Evolutionary conservation across 2,113 vertebrate species (phyloP), one percentile per base, ranked within the genome.

Genomic region (Neogale vison): DNA sequence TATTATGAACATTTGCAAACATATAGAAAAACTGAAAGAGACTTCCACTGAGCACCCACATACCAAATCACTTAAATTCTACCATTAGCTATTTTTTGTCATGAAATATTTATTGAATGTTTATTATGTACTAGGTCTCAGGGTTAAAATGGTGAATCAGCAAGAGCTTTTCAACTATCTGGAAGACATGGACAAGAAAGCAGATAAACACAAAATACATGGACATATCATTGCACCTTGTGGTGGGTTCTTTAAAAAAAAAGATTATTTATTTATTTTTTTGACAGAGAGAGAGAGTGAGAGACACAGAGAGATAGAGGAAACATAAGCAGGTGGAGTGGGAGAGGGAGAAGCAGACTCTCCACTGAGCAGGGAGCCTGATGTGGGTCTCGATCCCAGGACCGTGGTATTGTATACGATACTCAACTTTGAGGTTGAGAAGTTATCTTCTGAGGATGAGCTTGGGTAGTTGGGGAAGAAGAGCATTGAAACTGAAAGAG

Each of bases 1-100:
- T 52, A 91, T 88, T 47, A 50, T 80, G 26, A 80, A n/a, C n/a
- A 65, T 29, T 91, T 95, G 7, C 6, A 83, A 71, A 17, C 12
- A 23, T 17, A 36, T 5, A 74, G 13, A 77, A 84, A 71, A 65
- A 59, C 10, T 90, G 71, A 87, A 81, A 87, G 72, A n/a, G n/a
- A 80, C 4, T 92, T 55, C 26, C 15, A 45, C 15, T 42, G 20
- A 80, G 26, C n/a, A 72, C 21, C 0, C 12, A 18, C 69, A 42
- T 71, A 57, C 9, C 23, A 24, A 65, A 57, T 26, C 31, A 59
- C 23, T 57, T 91, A 63, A 61, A 57, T 94, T 55, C 15, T 69
- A n/a, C 7, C 20, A 81, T 39, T 91, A 81, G 4, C 9, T 74
- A n/a, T 34, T 55, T 63, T 71, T 87, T 6, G 55, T 26, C 2